phyloP scores from a whole-genome alignment of 2,113 vertebrate species.

The Apaloderma vittatum region DNA sequence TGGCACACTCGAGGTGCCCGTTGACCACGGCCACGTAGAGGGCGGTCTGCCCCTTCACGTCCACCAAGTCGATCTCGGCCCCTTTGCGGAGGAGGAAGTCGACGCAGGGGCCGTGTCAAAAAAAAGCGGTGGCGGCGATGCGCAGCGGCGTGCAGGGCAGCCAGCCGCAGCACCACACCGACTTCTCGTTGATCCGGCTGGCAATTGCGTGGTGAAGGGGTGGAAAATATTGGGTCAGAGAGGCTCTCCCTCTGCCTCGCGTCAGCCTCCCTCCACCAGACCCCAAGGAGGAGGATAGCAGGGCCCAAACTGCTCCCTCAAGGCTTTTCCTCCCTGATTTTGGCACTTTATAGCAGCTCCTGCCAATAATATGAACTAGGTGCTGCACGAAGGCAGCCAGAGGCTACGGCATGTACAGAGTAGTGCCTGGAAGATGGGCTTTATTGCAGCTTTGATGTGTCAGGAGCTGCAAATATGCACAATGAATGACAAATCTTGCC shows the following conservation, averaged over 20 bases:
- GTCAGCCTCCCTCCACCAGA: not conserved
- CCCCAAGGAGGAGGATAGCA: not conserved
- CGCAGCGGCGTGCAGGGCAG: slow-evolving; percentile 92
- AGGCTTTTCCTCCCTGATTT: not conserved
- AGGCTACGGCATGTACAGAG: not conserved
- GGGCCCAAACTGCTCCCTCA: not conserved
- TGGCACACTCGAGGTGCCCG: slow-evolving; percentile 90
- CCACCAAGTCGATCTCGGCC: slow-evolving; percentile 92
- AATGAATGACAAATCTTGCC: not conserved
- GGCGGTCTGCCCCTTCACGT: slow-evolving; percentile 94
- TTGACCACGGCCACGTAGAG: slow-evolving; percentile 93
- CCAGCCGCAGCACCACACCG: slow-evolving; percentile 93
- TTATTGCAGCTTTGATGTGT: not conserved
- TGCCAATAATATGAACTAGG: not conserved
- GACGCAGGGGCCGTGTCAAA: slow-evolving; percentile 90
- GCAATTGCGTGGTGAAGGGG: not conserved
- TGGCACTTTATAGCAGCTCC: not conserved
- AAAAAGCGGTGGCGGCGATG: slow-evolving; percentile 89
- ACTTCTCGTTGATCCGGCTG: slow-evolving; percentile 94
- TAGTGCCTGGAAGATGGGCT: not conserved
- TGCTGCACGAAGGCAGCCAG: accelerated
- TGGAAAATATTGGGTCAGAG: accelerated
- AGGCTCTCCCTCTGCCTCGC: not conserved
- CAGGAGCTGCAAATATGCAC: not conserved
- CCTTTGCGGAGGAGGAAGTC: slow-evolving; percentile 89